Conservation (phyloP, 1,140 invertebrate genomes). For the Drosophila chauvacae region DNA sequence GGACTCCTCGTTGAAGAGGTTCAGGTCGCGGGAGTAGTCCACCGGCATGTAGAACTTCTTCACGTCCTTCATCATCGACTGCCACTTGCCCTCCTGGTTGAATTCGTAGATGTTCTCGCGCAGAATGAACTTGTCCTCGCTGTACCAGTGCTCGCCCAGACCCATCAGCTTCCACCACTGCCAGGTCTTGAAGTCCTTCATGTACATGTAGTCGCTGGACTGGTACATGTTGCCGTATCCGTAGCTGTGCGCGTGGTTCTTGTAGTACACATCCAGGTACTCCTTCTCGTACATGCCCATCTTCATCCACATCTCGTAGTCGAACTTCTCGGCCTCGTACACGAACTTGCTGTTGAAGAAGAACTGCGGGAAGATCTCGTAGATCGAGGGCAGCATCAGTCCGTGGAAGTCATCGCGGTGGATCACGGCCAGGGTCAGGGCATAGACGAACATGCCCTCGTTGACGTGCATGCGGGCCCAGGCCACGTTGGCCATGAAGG, state of each 20-base stretch:
- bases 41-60: conserved; percentile 77
- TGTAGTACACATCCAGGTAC: conserved; percentile 88
- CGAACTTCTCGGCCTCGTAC: conserved; percentile 85
- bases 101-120: conserved; percentile 74
- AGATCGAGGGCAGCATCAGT: conserved; percentile 87
- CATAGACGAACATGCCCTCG: conserved; percentile 87
- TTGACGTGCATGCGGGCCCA: conserved; percentile 87
- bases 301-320: conserved; percentile 77
- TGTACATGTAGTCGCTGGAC: conserved; percentile 67
- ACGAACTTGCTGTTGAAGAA: conserved; percentile 87
- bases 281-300: conserved; percentile 82
- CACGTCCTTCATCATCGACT: conserved; percentile 66
- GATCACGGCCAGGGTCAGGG: conserved; percentile 87
- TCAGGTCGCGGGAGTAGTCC: conserved; percentile 86
- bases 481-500: conserved; percentile 87
- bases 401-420: conserved; percentile 86
- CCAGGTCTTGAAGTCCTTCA: conserved; percentile 81
- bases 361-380: conserved; percentile 88
- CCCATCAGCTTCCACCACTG: conserved; percentile 84
- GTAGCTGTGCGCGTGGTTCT: conserved; percentile 86
- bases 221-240: conserved; percentile 82
- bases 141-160: conserved; percentile 73
- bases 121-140: conserved; percentile 69
- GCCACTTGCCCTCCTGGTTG: conserved; percentile 69
- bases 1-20: conserved; percentile 86